A percentile compares a stretch with the other conserved stretches of the same genome.
These are phyloP conservation scores for Alethe diademata DNA, from an alignment of 2,113 vertebrate species.

Conservation along the genomic window DNA sequence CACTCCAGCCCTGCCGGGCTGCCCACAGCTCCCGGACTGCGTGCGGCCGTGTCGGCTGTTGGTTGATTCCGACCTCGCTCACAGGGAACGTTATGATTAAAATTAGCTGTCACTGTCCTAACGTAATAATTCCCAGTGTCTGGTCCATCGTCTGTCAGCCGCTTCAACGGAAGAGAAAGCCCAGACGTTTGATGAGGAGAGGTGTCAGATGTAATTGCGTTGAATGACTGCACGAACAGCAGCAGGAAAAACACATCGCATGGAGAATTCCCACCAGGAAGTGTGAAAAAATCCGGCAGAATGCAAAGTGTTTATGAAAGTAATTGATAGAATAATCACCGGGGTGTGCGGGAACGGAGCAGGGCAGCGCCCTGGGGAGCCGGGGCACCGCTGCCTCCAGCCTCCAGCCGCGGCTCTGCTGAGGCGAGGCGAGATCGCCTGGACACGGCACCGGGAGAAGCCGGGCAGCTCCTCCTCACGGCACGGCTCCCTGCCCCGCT, in stretches of 20 bases:
- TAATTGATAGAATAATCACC: constrained; percentile 76
- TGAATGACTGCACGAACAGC: constrained; percentile 63
- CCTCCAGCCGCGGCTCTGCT: constrained; percentile 23
- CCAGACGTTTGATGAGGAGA: constrained; percentile 60
- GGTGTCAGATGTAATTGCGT: constrained; percentile 67
- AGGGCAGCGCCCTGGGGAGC: constrained; percentile 58
- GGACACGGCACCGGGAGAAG: neutral
- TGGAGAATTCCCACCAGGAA: constrained; percentile 70
- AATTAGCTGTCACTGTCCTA: constrained; percentile 39
- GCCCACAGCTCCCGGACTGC: rapidly evolving
- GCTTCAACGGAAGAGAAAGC: constrained; percentile 32
- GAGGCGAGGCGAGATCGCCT: neutral
- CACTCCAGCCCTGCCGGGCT: neutral
- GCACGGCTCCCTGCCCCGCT: neutral
- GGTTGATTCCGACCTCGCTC: neutral
- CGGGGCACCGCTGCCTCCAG: constrained; percentile 33
- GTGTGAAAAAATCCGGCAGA: constrained; percentile 50
- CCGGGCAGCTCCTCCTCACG: neutral
- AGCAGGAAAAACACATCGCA: constrained; percentile 63
- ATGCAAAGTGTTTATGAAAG: constrained; percentile 58
- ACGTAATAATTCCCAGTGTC: constrained; percentile 49
- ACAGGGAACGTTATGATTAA: neutral
- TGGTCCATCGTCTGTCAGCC: constrained; percentile 35
- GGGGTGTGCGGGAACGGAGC: constrained; percentile 11
- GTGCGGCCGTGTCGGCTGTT: neutral